These are phyloP conservation scores for Pyralis farinalis DNA, from an alignment of 2,888 invertebrate genomes.

Conservation along the genomic window DNA sequence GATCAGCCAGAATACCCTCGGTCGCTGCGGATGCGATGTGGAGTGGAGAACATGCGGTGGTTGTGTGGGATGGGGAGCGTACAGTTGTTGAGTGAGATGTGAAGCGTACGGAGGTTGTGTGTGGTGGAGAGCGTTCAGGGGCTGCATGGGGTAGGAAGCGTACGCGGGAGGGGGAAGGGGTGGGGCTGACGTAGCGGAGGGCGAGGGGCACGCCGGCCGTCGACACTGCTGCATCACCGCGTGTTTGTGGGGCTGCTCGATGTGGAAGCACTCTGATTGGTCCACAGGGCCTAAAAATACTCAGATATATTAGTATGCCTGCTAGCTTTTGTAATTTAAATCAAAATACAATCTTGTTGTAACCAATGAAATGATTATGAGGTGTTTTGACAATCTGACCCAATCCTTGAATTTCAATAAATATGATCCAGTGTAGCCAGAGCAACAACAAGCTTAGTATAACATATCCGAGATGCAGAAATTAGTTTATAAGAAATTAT, in stretches of 20 bases:
- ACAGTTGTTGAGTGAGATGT: slow-evolving; percentile 79
- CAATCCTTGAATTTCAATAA: too few species aligned
- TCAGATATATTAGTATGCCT: too few species aligned
- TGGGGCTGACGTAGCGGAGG: slow-evolving; percentile 69
- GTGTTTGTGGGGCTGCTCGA: slow-evolving; percentile 76
- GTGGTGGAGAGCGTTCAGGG: neutral
- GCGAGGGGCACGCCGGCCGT: slow-evolving; percentile 23
- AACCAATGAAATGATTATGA: too few species aligned
- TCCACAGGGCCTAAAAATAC: slow-evolving; percentile 79
- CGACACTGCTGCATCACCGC: slow-evolving; percentile 83
- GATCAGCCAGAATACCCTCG: slow-evolving; percentile 90
- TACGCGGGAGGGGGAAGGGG: neutral
- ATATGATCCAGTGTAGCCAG: too few species aligned
- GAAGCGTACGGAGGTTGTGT: slow-evolving; percentile 70
- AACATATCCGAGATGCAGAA: too few species aligned
- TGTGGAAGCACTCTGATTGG: slow-evolving; percentile 80
- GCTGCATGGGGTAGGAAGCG: neutral
- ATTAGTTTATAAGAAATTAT: too few species aligned
- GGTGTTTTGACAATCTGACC: too few species aligned
- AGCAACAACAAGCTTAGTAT: too few species aligned
- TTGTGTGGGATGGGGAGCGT: slow-evolving; percentile 67
- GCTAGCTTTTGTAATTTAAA: too few species aligned
- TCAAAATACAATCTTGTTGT: too few species aligned
- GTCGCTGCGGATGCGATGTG: slow-evolving; percentile 64
- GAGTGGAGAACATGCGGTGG: slow-evolving; percentile 72